These are phyloP conservation scores for Tichodroma muraria DNA, from an alignment of 2,113 vertebrate species.

Conservation along the genomic window DNA sequence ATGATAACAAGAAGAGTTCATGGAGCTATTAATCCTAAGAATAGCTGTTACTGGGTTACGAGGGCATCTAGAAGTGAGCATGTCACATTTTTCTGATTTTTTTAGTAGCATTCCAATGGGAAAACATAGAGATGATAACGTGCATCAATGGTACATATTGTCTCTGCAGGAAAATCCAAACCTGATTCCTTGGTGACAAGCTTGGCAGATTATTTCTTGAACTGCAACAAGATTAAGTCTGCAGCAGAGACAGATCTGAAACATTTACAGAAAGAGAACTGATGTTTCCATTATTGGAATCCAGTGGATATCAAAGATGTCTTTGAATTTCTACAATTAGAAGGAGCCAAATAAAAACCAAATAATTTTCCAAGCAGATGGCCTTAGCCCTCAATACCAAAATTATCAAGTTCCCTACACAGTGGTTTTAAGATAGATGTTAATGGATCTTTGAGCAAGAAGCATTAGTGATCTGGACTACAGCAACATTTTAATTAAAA, in stretches of 20 bases:
- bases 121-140: neutral
- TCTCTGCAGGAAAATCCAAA: neutral
- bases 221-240: neutral
- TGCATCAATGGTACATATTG: neutral
- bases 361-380: conserved; percentile 31
- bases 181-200: neutral
- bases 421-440: conserved; percentile 22
- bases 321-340: conserved; percentile 50
- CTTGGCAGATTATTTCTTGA: neutral
- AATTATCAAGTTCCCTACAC: neutral
- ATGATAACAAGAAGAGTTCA: neutral
- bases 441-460: neutral
- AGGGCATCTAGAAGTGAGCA: neutral
- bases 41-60: neutral
- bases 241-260: neutral
- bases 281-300: conserved; percentile 21
- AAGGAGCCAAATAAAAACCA: conserved; percentile 38
- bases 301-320: conserved; percentile 38
- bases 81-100: neutral
- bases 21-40: neutral
- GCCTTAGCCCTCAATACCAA: neutral
- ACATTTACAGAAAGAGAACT: neutral
- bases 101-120: neutral
- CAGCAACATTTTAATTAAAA: conserved; percentile 56
- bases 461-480: neutral